phyloP scores from a whole-genome alignment of 2,888 invertebrate genomes.

The Margaritifera margaritifera region DNA sequence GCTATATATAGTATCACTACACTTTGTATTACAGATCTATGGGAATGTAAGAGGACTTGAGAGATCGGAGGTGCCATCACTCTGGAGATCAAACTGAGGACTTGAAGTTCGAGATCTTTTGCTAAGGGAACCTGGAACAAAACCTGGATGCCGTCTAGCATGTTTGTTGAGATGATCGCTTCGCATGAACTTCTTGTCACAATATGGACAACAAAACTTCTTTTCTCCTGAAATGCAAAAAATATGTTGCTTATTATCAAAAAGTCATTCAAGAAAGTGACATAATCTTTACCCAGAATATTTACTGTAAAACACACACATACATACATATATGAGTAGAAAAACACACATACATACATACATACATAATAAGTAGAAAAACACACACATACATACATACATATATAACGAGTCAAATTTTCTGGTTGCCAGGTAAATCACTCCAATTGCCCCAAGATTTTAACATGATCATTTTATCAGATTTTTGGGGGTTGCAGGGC shows the following conservation, averaged over 20 bases:
- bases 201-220: slow-evolving; percentile 79
- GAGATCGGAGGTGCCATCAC: slow-evolving; percentile 43
- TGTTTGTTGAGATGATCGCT: slow-evolving; percentile 81
- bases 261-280: neutral
- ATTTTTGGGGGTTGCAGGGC: too few relatives aligned
- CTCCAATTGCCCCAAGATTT: too few relatives aligned
- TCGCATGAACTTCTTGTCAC: slow-evolving; percentile 80
- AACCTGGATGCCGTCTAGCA: slow-evolving; percentile 78
- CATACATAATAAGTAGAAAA: too few relatives aligned
- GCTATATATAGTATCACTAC: too few relatives aligned
- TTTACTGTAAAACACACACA: too few relatives aligned
- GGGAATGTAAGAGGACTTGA: slow-evolving; percentile 43
- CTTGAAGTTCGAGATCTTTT: slow-evolving; percentile 20
- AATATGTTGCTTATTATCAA: slow-evolving; percentile 1
- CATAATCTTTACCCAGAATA: too few relatives aligned
- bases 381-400: too few relatives aligned
- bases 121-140: slow-evolving; percentile 74
- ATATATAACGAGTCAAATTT: too few relatives aligned
- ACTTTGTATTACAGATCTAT: slow-evolving; percentile 2
- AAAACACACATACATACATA: too few relatives aligned
- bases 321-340: too few relatives aligned
- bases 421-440: too few relatives aligned
- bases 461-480: too few relatives aligned
- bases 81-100: slow-evolving; percentile 31
- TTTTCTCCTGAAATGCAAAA: slow-evolving; percentile 76